phyloP scores from a whole-genome alignment of 2,797 vertebrate genomes.

The Oceanodroma leucorhoa region DNA sequence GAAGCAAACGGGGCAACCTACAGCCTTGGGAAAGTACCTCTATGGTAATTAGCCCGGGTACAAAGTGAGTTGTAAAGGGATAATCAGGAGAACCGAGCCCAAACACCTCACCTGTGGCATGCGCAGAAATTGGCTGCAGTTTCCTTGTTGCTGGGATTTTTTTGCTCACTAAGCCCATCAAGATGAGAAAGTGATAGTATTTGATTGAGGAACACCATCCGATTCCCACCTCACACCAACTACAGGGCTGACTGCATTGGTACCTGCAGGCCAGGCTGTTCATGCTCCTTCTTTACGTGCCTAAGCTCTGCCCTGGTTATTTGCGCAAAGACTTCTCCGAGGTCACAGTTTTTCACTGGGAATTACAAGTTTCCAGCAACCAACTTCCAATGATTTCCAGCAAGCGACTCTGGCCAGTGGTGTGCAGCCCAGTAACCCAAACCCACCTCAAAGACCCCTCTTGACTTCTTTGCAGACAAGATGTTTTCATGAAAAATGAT shows the following conservation, averaged over 20 bases:
- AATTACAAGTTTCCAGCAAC: neutral
- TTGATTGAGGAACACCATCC: neutral
- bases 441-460: neutral
- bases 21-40: neutral
- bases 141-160: neutral
- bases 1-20: neutral
- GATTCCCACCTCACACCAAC: neutral
- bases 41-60: neutral
- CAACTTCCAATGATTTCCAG: neutral
- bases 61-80: neutral
- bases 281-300: neutral
- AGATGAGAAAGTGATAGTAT: neutral
- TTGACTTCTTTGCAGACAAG: neutral
- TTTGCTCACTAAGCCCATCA: neutral
- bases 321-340: neutral
- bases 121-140: neutral
- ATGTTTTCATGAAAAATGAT: neutral
- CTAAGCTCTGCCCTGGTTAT: conserved; percentile 1
- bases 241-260: neutral
- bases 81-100: neutral
- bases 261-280: neutral
- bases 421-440: neutral
- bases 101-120: neutral
- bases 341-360: neutral
- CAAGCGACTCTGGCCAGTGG: rapidly evolving